Evolutionary conservation across 1,140 invertebrate genomes (phyloP).

Genomic region (Brachionus rubens): DNA sequence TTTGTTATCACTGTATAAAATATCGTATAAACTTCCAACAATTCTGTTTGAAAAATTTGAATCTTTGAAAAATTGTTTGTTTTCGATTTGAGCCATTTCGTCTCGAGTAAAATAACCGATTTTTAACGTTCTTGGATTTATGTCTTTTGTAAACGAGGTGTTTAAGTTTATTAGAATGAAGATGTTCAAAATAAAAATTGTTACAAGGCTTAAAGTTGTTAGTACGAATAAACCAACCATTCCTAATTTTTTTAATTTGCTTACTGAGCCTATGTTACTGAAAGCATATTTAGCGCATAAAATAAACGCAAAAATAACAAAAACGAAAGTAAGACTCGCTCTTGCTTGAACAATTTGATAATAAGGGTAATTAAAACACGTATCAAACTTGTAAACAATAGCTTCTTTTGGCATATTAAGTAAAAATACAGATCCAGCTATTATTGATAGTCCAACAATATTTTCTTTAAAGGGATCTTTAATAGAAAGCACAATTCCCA

Average conservation of each 20-base stretch:
- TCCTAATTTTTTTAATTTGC: background rate
- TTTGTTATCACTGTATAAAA: slow-evolving; percentile 2
- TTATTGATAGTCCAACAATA: background rate
- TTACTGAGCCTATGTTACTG: no score
- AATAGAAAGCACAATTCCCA: background rate
- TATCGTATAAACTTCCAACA: background rate
- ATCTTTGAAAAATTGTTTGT: background rate
- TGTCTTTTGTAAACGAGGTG: background rate
- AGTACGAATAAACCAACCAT: background rate
- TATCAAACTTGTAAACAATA: background rate
- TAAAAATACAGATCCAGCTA: background rate
- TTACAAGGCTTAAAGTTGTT: background rate
- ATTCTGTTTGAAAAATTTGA: background rate
- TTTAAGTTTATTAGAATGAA: background rate
- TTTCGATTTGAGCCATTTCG: background rate
- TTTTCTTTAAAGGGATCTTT: background rate
- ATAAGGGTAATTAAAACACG: slow-evolving; percentile 1
- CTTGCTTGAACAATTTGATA: background rate
- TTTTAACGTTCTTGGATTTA: background rate
- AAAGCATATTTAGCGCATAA: background rate
- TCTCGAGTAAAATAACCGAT: slow-evolving; percentile 3
- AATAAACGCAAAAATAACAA: background rate
- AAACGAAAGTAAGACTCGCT: background rate
- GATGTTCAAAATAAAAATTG: background rate
- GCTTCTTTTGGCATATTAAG: background rate